Conservation (phyloP, 2,113 vertebrate genomes). For the Hyaena hyaena region DNA sequence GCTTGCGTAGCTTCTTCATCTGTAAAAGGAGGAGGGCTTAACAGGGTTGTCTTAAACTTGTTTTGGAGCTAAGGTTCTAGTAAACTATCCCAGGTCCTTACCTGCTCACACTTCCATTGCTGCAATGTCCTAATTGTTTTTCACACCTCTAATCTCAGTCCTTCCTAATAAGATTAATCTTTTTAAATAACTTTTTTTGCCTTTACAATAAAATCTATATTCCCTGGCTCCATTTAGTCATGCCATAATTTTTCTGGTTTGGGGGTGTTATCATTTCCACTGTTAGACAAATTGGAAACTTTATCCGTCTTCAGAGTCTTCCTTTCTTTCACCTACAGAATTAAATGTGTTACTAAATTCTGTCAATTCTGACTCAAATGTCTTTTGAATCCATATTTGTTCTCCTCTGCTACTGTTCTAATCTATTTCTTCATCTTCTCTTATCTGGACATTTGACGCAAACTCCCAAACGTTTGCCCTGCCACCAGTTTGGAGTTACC, state of each 20-base stretch:
- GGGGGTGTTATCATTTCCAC: not conserved
- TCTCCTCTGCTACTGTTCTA: not conserved
- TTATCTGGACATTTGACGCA: not conserved
- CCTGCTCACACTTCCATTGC: not conserved
- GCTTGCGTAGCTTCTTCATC: not conserved
- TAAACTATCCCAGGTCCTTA: not conserved
- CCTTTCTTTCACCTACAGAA: not conserved
- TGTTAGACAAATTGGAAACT: not conserved
- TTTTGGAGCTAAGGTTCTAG: not conserved
- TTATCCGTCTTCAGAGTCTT: not conserved
- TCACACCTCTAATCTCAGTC: not conserved
- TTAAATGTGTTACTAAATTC: constrained; percentile 6
- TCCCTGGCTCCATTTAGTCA: not conserved
- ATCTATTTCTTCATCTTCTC: not conserved
- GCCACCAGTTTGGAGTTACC: not conserved
- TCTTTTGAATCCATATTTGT: not conserved
- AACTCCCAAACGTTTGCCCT: not conserved
- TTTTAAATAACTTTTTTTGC: not conserved
- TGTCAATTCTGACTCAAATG: constrained; percentile 2
- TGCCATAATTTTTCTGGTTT: not conserved
- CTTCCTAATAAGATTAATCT: not conserved
- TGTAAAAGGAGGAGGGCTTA: not conserved
- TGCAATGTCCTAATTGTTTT: constrained; percentile 1
- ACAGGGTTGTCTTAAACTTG: not conserved
- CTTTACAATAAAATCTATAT: not conserved